A percentile compares a stretch with the other conserved stretches of the same genome.
phyloP scores from a whole-genome alignment of 2,888 invertebrate species.

The Drosophila formosana region DNA sequence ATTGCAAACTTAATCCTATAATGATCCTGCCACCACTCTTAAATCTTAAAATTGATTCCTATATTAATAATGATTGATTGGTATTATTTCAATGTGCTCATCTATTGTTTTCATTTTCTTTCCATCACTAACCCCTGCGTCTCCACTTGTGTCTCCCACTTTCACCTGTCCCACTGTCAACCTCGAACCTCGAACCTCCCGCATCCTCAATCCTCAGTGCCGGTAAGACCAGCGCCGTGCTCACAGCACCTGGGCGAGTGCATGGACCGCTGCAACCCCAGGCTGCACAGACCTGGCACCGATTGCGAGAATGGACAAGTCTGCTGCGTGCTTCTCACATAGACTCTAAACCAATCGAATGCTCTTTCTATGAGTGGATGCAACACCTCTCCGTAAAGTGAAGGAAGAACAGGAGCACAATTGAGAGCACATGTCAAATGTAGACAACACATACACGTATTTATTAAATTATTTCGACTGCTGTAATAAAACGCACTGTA shows the following conservation, averaged over 20 bases:
- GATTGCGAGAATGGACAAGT: slow-evolving; percentile 82
- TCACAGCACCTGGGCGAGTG: slow-evolving; percentile 81
- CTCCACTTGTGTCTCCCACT: slow-evolving; percentile 21
- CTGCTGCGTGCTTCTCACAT: slow-evolving; percentile 82
- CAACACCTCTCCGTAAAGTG: background rate
- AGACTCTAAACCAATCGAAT: slow-evolving; percentile 29
- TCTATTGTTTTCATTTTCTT: slow-evolving; percentile 20
- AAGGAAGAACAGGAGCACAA: slow-evolving; percentile 3
- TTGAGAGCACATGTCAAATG: slow-evolving; percentile 34
- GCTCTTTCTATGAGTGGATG: slow-evolving; percentile 4
- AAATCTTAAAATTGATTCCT: slow-evolving; percentile 31
- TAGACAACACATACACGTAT: slow-evolving; percentile 46
- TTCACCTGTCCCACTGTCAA: background rate
- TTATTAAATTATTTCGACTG: slow-evolving; percentile 69
- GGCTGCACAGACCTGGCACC: slow-evolving; percentile 78
- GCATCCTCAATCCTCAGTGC: slow-evolving; percentile 71
- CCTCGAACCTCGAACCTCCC: slow-evolving; percentile 7
- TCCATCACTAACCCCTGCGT: slow-evolving; percentile 37
- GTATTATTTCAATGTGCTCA: slow-evolving; percentile 54
- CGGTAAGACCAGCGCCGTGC: slow-evolving; percentile 83
- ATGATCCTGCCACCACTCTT: background rate
- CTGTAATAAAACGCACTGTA: slow-evolving; percentile 72
- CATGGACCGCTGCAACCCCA: slow-evolving; percentile 74
- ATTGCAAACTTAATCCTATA: slow-evolving; percentile 13
- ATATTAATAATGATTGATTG: slow-evolving; percentile 40